Conservation (phyloP, 2,113 vertebrate species). For the Ailurus styani region DNA sequence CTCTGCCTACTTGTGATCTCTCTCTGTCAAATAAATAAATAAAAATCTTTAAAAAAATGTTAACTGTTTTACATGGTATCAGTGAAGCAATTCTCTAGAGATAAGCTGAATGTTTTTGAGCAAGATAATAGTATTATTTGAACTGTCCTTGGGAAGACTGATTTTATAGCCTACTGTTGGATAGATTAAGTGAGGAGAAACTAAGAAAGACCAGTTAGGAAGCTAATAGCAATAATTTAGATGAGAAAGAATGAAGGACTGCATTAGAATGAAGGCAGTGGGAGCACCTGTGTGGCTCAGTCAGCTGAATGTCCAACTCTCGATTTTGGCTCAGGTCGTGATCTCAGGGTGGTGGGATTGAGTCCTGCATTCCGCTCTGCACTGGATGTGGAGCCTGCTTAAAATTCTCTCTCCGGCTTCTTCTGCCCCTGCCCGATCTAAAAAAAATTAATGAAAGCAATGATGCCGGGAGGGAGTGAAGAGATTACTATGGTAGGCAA, state of each 20-base stretch:
- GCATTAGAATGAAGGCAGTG: not conserved
- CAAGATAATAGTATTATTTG: not conserved
- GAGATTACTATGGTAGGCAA: not conserved
- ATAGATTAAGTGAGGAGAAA: not conserved
- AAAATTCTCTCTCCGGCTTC: not conserved
- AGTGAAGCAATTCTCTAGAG: not conserved
- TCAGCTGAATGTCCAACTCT: not conserved
- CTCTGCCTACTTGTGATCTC: too few relatives aligned
- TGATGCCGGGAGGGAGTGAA: not conserved
- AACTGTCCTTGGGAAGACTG: not conserved
- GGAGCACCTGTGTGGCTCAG: not conserved
- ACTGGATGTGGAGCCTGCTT: not conserved
- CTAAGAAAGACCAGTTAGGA: not conserved
- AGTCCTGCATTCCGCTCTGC: not conserved
- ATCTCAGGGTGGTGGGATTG: not conserved
- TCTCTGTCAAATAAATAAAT: too few relatives aligned
- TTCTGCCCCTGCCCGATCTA: too few relatives aligned
- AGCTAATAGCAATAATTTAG: not conserved
- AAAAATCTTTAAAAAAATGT: too few relatives aligned
- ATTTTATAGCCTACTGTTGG: not conserved
- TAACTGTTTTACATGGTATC: not conserved
- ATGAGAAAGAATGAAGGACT: not conserved
- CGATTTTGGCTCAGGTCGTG: not conserved
- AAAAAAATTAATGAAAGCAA: not conserved
- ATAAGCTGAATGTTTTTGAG: not conserved